These are phyloP conservation scores for Hartigia nigra DNA, from an alignment of 2,888 invertebrate genomes.

Conservation along the genomic window DNA sequence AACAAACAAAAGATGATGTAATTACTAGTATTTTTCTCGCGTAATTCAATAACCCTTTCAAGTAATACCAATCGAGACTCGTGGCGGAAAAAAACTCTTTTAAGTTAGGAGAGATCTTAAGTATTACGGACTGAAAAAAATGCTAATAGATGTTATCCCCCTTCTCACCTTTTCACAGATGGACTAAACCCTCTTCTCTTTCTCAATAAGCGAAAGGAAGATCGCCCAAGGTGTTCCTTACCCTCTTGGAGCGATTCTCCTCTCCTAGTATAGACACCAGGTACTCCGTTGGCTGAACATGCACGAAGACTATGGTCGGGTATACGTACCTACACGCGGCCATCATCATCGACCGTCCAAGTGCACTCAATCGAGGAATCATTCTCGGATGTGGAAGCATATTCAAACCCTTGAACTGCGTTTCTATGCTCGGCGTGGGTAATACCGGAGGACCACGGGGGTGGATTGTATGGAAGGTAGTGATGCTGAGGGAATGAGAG, in stretches of 20 bases:
- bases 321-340: slow-evolving; percentile 11
- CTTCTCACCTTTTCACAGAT: neutral
- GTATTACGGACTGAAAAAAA: neutral
- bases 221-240: neutral
- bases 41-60: neutral
- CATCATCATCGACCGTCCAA: slow-evolving; percentile 24
- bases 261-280: neutral
- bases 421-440: slow-evolving; percentile 1
- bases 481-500: neutral
- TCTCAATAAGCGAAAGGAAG: neutral
- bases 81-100: neutral
- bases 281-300: neutral
- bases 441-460: neutral
- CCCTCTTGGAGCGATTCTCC: neutral
- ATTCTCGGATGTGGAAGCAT: slow-evolving; percentile 6
- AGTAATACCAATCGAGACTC: neutral
- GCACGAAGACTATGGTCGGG: slow-evolving; percentile 3
- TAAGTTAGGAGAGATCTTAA: neutral
- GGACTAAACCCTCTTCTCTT: neutral
- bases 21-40: neutral
- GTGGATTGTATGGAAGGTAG: neutral
- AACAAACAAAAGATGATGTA: neutral
- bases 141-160: neutral
- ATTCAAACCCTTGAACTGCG: slow-evolving; percentile 16
- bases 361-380: slow-evolving; percentile 24